Conservation (phyloP, 2,797 vertebrate species). For the Macrochelys suwanniensis region DNA sequence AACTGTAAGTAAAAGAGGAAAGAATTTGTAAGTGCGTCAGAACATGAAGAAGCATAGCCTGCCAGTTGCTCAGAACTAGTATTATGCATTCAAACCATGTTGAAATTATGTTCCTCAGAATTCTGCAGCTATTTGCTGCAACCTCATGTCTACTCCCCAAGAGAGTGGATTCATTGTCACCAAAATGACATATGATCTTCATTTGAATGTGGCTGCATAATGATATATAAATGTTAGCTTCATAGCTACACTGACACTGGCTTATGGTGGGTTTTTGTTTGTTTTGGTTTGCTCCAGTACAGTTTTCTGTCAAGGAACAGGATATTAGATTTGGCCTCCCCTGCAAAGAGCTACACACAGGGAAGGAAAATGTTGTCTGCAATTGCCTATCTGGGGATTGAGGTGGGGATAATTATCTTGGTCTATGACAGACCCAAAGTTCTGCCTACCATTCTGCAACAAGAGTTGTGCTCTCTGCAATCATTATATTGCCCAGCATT, state of each 20-base stretch:
- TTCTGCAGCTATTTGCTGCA: neutral
- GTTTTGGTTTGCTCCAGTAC: neutral
- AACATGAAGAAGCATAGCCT: neutral
- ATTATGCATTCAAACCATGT: neutral
- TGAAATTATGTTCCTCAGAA: neutral
- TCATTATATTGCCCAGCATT: neutral
- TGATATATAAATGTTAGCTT: neutral
- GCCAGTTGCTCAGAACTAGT: neutral
- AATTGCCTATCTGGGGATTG: neutral
- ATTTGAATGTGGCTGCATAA: neutral
- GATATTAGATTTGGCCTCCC: neutral
- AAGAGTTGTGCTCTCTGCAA: neutral
- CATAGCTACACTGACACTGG: neutral
- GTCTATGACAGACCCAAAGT: neutral
- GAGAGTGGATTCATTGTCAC: neutral
- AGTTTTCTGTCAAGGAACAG: neutral
- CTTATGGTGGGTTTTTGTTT: neutral
- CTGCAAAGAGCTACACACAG: fast-evolving
- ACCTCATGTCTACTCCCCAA: neutral
- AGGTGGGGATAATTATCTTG: neutral
- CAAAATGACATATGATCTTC: neutral
- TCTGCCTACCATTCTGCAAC: neutral
- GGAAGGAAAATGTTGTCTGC: neutral
- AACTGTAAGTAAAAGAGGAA: neutral
- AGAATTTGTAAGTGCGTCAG: fast-evolving